phyloP scores from a whole-genome alignment of 2,888 invertebrate species.

The Amblyteles armatorius region DNA sequence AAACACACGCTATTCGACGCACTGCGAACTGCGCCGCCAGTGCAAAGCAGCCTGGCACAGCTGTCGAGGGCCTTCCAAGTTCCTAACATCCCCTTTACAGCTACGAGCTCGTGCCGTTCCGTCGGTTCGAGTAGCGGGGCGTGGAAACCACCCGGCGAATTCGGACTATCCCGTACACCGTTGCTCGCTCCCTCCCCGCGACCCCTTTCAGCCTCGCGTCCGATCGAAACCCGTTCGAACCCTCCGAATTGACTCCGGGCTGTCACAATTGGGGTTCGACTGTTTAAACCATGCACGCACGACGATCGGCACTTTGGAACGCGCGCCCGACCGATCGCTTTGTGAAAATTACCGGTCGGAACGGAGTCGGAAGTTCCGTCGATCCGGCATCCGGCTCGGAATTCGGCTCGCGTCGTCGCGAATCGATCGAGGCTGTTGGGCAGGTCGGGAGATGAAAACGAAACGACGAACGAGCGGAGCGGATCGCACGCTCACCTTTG shows the following conservation, averaged over 20 bases:
- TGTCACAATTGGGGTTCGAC: neutral
- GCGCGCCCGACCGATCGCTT: neutral
- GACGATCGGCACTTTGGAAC: neutral
- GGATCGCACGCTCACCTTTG: neutral
- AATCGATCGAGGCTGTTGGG: neutral
- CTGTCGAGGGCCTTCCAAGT: constrained; percentile 34
- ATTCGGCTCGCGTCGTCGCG: neutral
- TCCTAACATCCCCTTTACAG: constrained; percentile 18
- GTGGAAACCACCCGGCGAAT: constrained; percentile 26
- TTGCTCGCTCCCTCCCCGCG: neutral
- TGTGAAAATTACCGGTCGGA: neutral
- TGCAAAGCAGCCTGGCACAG: constrained; percentile 7
- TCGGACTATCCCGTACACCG: neutral
- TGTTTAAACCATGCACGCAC: neutral
- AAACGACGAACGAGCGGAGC: neutral
- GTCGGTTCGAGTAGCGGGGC: constrained; percentile 7
- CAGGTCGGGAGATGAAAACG: neutral
- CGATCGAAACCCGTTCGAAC: constrained; percentile 21
- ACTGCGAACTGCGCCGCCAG: constrained; percentile 2
- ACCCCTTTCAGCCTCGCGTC: constrained; percentile 16
- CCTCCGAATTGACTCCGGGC: neutral
- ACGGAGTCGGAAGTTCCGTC: neutral
- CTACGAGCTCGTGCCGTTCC: neutral
- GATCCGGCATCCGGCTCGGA: neutral
- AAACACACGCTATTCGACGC: constrained; percentile 27